phyloP scores from a whole-genome alignment of 2,888 invertebrate species.

The Cantharis lateralis region DNA sequence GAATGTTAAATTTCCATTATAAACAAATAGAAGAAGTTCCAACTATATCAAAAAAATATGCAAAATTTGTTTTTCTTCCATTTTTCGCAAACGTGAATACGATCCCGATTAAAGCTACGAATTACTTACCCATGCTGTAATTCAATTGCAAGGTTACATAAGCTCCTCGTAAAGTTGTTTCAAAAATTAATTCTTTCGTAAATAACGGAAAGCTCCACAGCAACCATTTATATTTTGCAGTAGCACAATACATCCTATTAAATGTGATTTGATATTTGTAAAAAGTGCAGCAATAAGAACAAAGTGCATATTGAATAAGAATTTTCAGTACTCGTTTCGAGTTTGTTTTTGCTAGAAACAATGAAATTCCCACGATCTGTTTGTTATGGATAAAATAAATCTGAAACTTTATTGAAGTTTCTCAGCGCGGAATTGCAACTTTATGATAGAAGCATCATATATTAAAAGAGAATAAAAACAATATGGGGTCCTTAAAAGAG shows the following conservation, averaged over 20 bases:
- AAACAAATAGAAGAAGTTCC: not conserved
- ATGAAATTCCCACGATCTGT: not conserved
- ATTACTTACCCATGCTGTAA: not conserved
- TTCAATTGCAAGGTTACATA: not conserved
- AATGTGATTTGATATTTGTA: not conserved
- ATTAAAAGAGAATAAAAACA: not conserved
- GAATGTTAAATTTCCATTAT: not conserved
- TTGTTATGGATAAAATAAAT: not conserved
- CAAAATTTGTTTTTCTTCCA: too few species aligned
- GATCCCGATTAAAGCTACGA: too few species aligned
- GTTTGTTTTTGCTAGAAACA: not conserved
- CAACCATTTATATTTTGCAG: not conserved
- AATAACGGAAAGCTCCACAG: not conserved
- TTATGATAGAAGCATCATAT: not conserved
- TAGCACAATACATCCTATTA: not conserved
- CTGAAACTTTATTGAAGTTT: not conserved
- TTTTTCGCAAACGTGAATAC: too few species aligned
- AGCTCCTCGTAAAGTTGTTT: not conserved
- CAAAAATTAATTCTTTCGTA: not conserved
- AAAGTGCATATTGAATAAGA: not conserved
- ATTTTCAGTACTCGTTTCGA: not conserved
- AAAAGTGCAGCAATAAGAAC: not conserved
- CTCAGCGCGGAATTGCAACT: not conserved
- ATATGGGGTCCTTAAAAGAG: not conserved
- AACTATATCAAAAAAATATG: not conserved